Evolutionary conservation across 2,888 invertebrate species (phyloP).

Genomic region (Ashinkailepas kermadecensis): DNA sequence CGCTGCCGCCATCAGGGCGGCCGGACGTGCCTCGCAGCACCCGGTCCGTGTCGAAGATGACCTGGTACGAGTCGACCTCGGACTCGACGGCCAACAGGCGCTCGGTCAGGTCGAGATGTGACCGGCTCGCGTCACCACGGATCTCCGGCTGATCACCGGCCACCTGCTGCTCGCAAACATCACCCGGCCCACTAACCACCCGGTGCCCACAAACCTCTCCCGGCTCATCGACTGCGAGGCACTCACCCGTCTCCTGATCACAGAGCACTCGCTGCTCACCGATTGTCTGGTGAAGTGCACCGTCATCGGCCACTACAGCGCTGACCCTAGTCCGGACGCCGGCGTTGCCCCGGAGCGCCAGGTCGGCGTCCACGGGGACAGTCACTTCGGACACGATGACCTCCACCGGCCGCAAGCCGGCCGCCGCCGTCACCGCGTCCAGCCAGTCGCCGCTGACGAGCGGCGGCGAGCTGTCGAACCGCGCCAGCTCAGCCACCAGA

Average conservation of each 20-base stretch:
- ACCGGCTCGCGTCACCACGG: no score
- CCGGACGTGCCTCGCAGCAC: not conserved
- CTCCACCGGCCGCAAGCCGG: not conserved
- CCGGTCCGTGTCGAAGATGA: not conserved
- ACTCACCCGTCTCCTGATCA: no score
- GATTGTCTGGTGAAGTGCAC: no score
- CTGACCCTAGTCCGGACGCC: no score
- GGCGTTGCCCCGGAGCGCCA: no score
- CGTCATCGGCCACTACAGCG: no score
- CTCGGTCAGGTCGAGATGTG: no score
- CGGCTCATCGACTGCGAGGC: no score
- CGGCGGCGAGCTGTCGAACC: not conserved
- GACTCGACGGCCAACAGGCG: no score
- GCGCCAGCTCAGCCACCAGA: not conserved
- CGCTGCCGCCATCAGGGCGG: not conserved
- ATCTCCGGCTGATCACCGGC: not conserved
- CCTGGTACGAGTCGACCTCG: no score
- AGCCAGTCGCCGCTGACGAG: not conserved
- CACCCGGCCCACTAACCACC: not conserved
- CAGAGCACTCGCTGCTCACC: no score
- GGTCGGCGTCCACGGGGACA: no score
- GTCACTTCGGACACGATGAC: conserved; percentile 45
- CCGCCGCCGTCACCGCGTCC: not conserved
- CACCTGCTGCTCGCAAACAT: not conserved
- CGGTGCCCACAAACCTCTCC: not conserved